Evolutionary conservation across 1,140 invertebrate species (phyloP).

Genomic region (Cyrtorhinus lividipennis): DNA sequence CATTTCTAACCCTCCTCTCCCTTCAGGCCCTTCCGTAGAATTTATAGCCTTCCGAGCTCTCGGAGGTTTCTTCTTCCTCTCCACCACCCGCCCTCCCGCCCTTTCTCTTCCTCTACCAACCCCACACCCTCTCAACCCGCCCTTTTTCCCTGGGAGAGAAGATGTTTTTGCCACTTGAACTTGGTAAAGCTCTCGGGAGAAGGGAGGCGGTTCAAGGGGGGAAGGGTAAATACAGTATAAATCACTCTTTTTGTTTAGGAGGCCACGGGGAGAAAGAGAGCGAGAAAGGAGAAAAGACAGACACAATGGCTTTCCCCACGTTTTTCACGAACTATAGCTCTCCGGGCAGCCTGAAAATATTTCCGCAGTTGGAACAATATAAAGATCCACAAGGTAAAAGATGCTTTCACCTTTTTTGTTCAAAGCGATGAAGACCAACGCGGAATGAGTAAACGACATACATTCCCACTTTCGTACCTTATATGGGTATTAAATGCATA

Average conservation of each 20-base stretch:
- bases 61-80: not conserved
- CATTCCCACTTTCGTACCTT: too few relatives aligned
- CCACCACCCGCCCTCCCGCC: not conserved
- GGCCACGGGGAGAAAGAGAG: not conserved
- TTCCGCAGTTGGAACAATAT: too few relatives aligned
- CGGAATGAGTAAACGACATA: too few relatives aligned
- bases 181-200: slow-evolving; percentile 10
- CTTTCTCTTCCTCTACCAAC: not conserved
- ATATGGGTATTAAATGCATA: too few relatives aligned
- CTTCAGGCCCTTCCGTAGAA: not conserved
- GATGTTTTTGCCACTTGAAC: slow-evolving; percentile 22
- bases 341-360: too few relatives aligned
- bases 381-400: too few relatives aligned
- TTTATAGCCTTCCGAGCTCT: not conserved
- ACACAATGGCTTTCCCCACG: too few relatives aligned
- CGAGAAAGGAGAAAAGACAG: too few relatives aligned
- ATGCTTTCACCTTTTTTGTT: too few relatives aligned
- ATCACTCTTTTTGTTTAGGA: slow-evolving; percentile 20
- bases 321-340: too few relatives aligned
- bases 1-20: slow-evolving; percentile 10
- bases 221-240: slow-evolving; percentile 7
- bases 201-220: not conserved
- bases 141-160: not conserved
- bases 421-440: too few relatives aligned
- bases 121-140: not conserved